phyloP scores from a whole-genome alignment of 1,140 invertebrate species.

The Heliothis subflexa region DNA sequence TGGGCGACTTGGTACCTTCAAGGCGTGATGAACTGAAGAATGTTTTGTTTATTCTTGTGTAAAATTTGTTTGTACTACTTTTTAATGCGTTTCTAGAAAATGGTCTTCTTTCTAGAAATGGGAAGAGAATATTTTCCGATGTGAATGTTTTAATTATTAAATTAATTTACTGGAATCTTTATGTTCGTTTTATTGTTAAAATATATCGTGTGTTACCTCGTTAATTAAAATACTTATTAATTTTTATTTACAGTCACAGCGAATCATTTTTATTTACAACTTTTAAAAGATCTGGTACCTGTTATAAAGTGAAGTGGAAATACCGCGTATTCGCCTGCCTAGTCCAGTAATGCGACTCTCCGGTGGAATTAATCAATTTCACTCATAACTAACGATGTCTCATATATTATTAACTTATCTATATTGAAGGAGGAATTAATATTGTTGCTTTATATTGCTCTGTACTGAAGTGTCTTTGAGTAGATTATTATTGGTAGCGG shows the following conservation, averaged over 20 bases:
- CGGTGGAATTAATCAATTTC: constrained; percentile 67
- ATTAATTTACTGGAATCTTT: too few relatives aligned
- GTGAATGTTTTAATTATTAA: too few relatives aligned
- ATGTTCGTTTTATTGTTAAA: too few relatives aligned
- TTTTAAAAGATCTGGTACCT: too few relatives aligned
- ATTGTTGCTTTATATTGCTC: constrained; percentile 49
- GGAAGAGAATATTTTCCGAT: too few relatives aligned
- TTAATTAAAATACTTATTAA: too few relatives aligned
- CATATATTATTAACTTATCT: constrained; percentile 49
- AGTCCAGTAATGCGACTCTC: constrained; percentile 1
- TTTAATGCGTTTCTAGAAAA: background rate
- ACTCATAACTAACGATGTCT: constrained; percentile 61
- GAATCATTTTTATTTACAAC: too few relatives aligned
- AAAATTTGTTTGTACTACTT: constrained; percentile 3
- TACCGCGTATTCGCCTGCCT: background rate
- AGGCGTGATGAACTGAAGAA: constrained; percentile 9
- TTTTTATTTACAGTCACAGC: background rate
- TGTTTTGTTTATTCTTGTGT: constrained; percentile 17
- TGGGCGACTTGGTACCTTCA: constrained; percentile 7
- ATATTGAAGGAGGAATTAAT: constrained; percentile 54
- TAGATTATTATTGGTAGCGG: background rate
- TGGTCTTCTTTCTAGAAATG: too few relatives aligned
- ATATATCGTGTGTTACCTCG: too few relatives aligned
- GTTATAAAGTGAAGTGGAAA: background rate
- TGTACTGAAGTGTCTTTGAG: constrained; percentile 3